These are phyloP conservation scores for Ahaetulla prasina DNA, from an alignment of 2,113 vertebrate species.

Conservation along the genomic window DNA sequence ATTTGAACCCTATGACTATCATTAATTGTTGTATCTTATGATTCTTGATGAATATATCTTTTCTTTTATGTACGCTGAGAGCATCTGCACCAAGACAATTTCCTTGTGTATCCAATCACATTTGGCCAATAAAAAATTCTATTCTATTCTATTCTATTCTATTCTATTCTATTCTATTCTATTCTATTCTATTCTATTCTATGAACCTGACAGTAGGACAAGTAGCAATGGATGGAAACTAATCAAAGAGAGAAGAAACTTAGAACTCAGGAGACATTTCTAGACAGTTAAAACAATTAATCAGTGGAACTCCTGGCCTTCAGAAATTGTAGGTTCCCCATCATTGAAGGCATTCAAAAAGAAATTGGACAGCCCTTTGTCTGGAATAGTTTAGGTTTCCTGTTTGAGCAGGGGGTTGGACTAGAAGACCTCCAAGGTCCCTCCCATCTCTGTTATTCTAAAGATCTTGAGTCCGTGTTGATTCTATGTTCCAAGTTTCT, in stretches of 20 bases:
- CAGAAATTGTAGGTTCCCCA: background rate
- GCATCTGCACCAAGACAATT: too few species aligned
- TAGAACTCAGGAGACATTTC: background rate
- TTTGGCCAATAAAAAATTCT: too few species aligned
- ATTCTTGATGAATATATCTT: too few species aligned
- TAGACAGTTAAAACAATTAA: background rate
- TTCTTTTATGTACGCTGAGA: too few species aligned
- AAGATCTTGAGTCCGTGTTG: background rate
- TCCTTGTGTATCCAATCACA: too few species aligned
- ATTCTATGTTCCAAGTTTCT: background rate
- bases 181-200: too few species aligned
- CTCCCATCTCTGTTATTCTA: background rate
- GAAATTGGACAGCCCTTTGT: background rate
- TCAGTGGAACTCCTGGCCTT: background rate
- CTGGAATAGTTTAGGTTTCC: rapidly evolving
- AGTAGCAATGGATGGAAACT: too few species aligned
- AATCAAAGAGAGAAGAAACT: background rate
- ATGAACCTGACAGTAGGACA: rapidly evolving
- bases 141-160: too few species aligned
- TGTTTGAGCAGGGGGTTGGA: background rate
- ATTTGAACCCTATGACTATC: too few species aligned
- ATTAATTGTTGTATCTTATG: too few species aligned
- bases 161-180: too few species aligned
- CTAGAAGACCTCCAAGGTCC: background rate
- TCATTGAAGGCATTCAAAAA: rapidly evolving